Evolutionary conservation across 1,140 invertebrate species (phyloP), one percentile per base, ranked within the genome.

Genomic region (Odontomachus brunneus): DNA sequence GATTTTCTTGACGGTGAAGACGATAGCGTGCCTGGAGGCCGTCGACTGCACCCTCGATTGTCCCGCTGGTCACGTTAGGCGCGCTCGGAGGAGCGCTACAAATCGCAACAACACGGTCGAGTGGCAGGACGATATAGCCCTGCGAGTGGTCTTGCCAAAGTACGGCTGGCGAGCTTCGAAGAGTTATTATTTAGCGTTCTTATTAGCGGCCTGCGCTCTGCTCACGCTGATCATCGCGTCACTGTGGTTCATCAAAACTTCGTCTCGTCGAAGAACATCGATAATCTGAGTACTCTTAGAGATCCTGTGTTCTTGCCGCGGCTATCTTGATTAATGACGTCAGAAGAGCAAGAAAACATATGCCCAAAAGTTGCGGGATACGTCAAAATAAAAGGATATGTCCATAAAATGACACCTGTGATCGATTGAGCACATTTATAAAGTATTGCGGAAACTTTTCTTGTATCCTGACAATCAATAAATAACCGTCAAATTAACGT

Each of bases 1-100:
- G 53, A 94, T 97, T 80, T 90, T 96, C 2, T 91, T 97, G 22
- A 95, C 94, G 59, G 95, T 96, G 49, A 94, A 94, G 81, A 93
- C 96, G 4, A 94, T 95, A 0, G 96, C 95, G 3, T 97, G 96
- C 73, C 83, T 96, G 14, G 95, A 96, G 44, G 91, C 94, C 0
- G 88, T 91, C 7, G 96, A 97, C 89, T 97, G 96, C 67, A 51
- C 78, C 17, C 63, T 92, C 17, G 91, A 92, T 86, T 93, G 92
- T 84, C 90, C 90, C 4, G 76, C 83, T 0, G 85, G 86, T 44
- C 82, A 91, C 57, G 67, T 84, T 5, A 86, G 91, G 71, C 89
- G 88, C 75, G 73, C 82, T 2, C 86, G 87, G 76, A 91, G 91
- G 65, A 29, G 85, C 14, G 22, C 60, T 12, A 33, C 71, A 12